Evolutionary conservation across 2,888 invertebrate genomes (phyloP).

Genomic region (Agriopis aurantiaria): DNA sequence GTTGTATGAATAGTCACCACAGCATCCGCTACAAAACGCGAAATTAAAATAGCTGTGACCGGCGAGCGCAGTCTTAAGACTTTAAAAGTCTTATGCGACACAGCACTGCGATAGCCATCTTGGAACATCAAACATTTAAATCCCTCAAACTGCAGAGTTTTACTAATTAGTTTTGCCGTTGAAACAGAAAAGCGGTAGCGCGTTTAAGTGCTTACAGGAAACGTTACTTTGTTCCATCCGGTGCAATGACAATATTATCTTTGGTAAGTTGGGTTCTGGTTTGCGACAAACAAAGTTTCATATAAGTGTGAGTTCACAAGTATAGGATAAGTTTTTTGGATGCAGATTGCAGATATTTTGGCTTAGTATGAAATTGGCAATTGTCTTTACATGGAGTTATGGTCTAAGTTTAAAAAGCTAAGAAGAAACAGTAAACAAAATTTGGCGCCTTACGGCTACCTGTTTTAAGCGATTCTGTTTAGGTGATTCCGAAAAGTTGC

Average conservation of each 20-base stretch:
- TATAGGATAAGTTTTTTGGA: slow-evolving; percentile 24
- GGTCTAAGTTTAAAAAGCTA: background rate
- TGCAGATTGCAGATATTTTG: slow-evolving; percentile 28
- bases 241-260: too few relatives aligned
- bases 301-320: slow-evolving; percentile 13
- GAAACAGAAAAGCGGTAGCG: background rate
- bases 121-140: too few relatives aligned
- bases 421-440: background rate
- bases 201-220: background rate
- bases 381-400: slow-evolving; percentile 18
- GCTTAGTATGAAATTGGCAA: slow-evolving; percentile 25
- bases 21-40: too few relatives aligned
- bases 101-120: too few relatives aligned
- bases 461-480: too few relatives aligned
- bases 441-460: too few relatives aligned
- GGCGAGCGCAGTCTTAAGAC: too few relatives aligned
- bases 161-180: background rate
- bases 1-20: too few relatives aligned
- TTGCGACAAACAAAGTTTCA: slow-evolving; percentile 14
- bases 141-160: too few relatives aligned
- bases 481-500: too few relatives aligned
- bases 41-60: too few relatives aligned
- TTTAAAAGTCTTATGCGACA: too few relatives aligned
- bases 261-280: slow-evolving; percentile 1
- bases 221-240: background rate